Percentiles rank a stretch among this genome's conserved stretches.
phyloP scores from a whole-genome alignment of 2,797 vertebrate genomes.

The Pseudotriccus pelzelni region DNA sequence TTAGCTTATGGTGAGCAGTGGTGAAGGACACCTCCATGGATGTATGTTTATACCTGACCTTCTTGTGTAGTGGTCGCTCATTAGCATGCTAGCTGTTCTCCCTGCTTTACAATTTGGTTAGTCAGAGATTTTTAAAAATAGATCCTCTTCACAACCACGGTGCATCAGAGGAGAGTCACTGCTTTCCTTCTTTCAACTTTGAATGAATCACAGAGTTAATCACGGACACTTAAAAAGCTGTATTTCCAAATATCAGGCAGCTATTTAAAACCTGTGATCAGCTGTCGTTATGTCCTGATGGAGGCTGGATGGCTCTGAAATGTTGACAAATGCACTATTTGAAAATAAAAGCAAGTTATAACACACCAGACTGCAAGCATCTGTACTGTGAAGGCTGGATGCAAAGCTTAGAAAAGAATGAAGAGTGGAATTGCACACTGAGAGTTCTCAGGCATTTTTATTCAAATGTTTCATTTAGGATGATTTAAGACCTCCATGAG shows the following conservation, averaged over 20 bases:
- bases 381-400: conserved; percentile 61
- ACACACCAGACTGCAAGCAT: conserved; percentile 52
- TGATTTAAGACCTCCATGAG: not conserved
- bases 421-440: not conserved
- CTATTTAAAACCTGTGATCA: conserved; percentile 61
- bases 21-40: not conserved
- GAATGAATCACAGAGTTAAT: conserved; percentile 34
- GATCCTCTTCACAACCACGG: not conserved
- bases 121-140: conserved; percentile 19
- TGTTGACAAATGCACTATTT: conserved; percentile 53
- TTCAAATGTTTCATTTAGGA: conserved; percentile 13
- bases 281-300: conserved; percentile 44
- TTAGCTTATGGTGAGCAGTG: not conserved
- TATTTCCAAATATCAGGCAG: conserved; percentile 54
- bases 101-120: not conserved
- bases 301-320: conserved; percentile 29
- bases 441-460: conserved; percentile 1
- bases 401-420: conserved; percentile 32
- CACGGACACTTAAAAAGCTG: not conserved
- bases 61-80: not conserved
- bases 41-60: not conserved
- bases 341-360: conserved; percentile 62
- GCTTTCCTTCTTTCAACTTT: not conserved
- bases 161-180: not conserved
- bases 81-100: not conserved